Conservation (phyloP, 2,797 vertebrate species). For the Nannoperca australis region DNA sequence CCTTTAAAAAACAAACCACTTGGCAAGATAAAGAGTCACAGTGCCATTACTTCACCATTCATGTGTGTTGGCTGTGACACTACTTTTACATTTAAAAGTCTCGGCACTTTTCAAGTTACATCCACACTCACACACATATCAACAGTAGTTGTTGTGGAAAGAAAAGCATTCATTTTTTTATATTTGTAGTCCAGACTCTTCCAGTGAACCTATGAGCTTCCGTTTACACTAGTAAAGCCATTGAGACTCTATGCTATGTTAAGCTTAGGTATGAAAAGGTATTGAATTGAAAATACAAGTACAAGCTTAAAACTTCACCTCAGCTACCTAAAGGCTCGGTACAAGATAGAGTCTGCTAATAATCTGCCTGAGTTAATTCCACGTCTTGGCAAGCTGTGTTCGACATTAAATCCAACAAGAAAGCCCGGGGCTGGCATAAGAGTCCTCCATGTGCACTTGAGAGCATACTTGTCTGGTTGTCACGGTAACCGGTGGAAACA, state of each 20-base stretch:
- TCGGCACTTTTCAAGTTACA: background rate
- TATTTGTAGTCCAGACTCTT: background rate
- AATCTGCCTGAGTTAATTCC: constrained; percentile 69
- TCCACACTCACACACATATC: background rate
- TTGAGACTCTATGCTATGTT: background rate
- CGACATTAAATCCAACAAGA: constrained; percentile 67
- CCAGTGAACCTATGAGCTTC: background rate
- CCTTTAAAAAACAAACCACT: too few relatives aligned
- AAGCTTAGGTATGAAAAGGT: too few relatives aligned
- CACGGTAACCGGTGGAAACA: constrained; percentile 50
- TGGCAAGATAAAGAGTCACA: too few relatives aligned
- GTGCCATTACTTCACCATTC: too few relatives aligned
- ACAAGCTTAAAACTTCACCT: background rate
- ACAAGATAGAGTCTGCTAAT: constrained; percentile 48
- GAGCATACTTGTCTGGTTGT: constrained; percentile 69
- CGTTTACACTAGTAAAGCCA: background rate
- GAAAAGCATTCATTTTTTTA: background rate
- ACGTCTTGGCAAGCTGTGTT: constrained; percentile 60
- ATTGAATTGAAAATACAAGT: too few relatives aligned
- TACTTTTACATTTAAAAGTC: background rate
- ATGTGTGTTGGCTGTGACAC: too few relatives aligned
- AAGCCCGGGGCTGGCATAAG: constrained; percentile 46
- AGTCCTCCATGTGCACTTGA: constrained; percentile 61
- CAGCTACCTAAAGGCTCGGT: background rate
- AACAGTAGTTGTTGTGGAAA: too few relatives aligned